Evolutionary conservation across 2,113 vertebrate genomes (phyloP).

Genomic region (Thalassoma bifasciatum): DNA sequence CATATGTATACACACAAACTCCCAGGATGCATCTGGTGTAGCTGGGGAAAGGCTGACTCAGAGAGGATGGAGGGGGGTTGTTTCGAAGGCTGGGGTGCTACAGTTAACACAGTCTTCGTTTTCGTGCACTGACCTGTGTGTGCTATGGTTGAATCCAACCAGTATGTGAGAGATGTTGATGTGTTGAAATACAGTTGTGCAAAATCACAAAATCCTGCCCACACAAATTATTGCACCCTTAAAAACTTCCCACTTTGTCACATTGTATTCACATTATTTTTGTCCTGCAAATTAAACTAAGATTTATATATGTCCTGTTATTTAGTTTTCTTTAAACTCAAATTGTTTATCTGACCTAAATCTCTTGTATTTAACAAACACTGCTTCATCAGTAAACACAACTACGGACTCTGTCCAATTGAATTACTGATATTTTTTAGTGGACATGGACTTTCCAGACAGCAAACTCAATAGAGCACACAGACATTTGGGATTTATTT

Average conservation of each 20-base stretch:
- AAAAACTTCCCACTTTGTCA: no score
- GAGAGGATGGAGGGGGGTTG: constrained; percentile 10
- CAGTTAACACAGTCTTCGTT: constrained; percentile 23
- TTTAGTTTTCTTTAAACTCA: neutral
- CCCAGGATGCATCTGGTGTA: constrained; percentile 29
- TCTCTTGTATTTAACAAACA: neutral
- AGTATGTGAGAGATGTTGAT: constrained; percentile 12
- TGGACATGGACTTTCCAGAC: neutral
- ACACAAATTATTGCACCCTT: no score
- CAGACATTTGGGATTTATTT: constrained; percentile 10
- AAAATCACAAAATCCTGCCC: no score
- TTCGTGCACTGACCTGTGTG: neutral
- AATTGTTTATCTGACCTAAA: neutral
- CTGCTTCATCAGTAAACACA: neutral
- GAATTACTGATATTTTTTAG: neutral
- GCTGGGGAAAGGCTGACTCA: neutral
- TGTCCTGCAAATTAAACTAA: no score
- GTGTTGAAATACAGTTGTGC: neutral
- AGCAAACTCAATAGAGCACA: neutral
- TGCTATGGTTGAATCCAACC: neutral
- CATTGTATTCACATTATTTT: no score
- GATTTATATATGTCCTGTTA: no score
- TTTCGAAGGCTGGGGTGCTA: constrained; percentile 34
- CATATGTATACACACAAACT: constrained; percentile 42
- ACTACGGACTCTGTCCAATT: neutral